Evolutionary conservation across 2,797 vertebrate species (phyloP), one percentile per base, ranked within the genome.

Genomic region (Pogoniulus pusillus): DNA sequence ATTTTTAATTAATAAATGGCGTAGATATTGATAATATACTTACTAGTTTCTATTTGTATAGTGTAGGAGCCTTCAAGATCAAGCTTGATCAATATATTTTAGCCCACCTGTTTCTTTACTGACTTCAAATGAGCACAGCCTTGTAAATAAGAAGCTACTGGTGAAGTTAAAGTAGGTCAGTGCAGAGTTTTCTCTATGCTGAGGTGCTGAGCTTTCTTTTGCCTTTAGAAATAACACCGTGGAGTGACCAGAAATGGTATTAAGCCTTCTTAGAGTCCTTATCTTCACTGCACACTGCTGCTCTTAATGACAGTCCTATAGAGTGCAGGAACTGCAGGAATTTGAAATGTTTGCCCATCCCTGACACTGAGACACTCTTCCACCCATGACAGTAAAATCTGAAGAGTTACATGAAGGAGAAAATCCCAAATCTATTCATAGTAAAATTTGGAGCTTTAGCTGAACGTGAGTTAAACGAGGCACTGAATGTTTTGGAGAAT

Each of bases 101-200:
- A 79, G 7, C 32, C 26, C 9, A 1, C 7, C 7, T 59, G 8
- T 35, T 89, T 62, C 3, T 49, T 73, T 51, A 34, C 26, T 53
- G 51, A 53, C 15, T 51, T 72, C 9, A 27, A 34, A 5, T 12
- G 34, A 19, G 41, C 4, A 0, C 7, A 58, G 0, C 3, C 8
- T 18, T 34, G 73, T 47, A 43, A 41, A 89, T 74, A 29, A 84
- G 19, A 80, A 22, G 9, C 10, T 47, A 16, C 1, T 30, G 18
- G 14, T 75, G 53, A 63, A 72, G 16, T 0, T 54, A 12, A 51
- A 73, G n/a, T 45, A 68, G 27, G 9, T 65, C 66, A 65, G 9
- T n/a, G 19, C 4, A 85, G 72, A 66, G 12, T 85, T 74, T 65
- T 34, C 5, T 37, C 37, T 74, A 0, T 32, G 12, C 12, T 22